Percentiles rank a stretch among this genome's conserved stretches.
Conservation (phyloP, 2,113 vertebrate genomes). For the Pipra filicauda region DNA sequence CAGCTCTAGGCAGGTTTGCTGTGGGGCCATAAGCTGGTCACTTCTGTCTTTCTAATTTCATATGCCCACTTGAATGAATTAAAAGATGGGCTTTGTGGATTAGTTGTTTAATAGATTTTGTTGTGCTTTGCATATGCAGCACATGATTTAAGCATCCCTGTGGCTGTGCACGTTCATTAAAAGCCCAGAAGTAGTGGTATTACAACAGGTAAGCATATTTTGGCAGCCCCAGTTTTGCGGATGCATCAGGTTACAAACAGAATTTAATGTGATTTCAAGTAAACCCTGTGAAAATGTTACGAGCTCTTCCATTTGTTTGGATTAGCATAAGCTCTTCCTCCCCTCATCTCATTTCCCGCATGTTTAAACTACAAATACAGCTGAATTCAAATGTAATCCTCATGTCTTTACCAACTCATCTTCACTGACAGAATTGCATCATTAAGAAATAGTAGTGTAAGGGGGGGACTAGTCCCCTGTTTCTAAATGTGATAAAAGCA, state of each 20-base stretch:
- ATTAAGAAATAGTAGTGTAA: slow-evolving; percentile 23
- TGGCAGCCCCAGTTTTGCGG: not conserved
- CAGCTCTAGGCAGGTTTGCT: not conserved
- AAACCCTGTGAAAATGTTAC: slow-evolving; percentile 9
- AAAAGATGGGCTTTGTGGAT: not conserved
- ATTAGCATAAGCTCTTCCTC: slow-evolving; percentile 53
- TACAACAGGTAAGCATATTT: not conserved
- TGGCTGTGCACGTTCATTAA: not conserved
- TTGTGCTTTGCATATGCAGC: not conserved
- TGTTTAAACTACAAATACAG: slow-evolving; percentile 44
- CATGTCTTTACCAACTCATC: slow-evolving; percentile 39
- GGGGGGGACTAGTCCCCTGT: not conserved
- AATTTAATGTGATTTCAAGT: slow-evolving; percentile 37
- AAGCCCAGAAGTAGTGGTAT: not conserved
- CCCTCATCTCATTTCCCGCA: slow-evolving; percentile 37
- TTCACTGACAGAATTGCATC: slow-evolving; percentile 26
- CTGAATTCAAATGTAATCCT: slow-evolving; percentile 56
- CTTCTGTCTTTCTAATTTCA: not conserved
- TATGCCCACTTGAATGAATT: not conserved
- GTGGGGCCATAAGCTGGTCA: not conserved
- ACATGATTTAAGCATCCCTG: not conserved
- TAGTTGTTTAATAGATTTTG: not conserved
- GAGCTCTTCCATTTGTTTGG: slow-evolving; percentile 19
- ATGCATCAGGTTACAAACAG: not conserved
- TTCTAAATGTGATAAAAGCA: not conserved